These are phyloP conservation scores for Sinotaia quadrata DNA, from an alignment of 2,888 invertebrate species.

Conservation along the genomic window DNA sequence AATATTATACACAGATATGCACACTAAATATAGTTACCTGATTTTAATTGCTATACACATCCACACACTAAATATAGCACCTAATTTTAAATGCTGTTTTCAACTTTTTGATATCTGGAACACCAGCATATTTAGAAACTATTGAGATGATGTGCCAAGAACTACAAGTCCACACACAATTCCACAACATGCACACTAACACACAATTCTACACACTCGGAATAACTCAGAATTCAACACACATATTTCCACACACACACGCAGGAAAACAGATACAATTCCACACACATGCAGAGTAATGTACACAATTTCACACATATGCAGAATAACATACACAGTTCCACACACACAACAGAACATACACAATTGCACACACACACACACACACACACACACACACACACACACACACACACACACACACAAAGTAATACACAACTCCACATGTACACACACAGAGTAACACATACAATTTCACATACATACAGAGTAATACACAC, in stretches of 20 bases:
- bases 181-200: neutral
- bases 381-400: neutral
- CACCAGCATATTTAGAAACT: too few species aligned
- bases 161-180: too few species aligned
- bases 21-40: too few species aligned
- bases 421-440: neutral
- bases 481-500: neutral
- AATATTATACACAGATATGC: too few species aligned
- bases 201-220: conserved; percentile 5
- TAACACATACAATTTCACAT: neutral
- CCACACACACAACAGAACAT: neutral
- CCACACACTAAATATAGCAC: too few species aligned
- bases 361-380: neutral
- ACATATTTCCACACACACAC: neutral
- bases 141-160: too few species aligned
- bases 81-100: too few species aligned
- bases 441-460: neutral
- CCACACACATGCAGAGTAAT: neutral
- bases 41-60: too few species aligned
- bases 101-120: too few species aligned
- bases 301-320: too few species aligned
- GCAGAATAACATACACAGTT: neutral
- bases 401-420: neutral
- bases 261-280: neutral
- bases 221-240: too few species aligned